A percentile compares a stretch with the other conserved stretches of the same genome.
Conservation (phyloP, 2,888 invertebrate genomes). For the Coecobrya sp. region DNA sequence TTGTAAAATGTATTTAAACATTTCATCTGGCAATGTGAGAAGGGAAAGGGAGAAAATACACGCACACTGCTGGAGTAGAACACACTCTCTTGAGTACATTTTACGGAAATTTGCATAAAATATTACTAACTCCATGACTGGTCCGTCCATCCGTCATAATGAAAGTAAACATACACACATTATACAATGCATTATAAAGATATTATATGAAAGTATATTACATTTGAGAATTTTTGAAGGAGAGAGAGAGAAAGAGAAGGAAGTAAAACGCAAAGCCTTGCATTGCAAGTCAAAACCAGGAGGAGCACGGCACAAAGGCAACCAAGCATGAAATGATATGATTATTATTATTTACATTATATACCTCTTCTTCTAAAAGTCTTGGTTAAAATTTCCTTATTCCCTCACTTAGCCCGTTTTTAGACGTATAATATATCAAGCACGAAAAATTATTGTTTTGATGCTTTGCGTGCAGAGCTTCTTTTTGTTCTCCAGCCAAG, state of each 20-base stretch:
- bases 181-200: no score
- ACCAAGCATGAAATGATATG: slow-evolving; percentile 79
- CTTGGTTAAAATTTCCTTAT: slow-evolving; percentile 35
- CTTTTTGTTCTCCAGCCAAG: slow-evolving; percentile 69
- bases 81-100: slow-evolving; percentile 41
- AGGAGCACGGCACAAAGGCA: slow-evolving; percentile 63
- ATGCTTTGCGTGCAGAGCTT: slow-evolving; percentile 73
- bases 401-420: not conserved
- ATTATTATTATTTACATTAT: slow-evolving; percentile 64
- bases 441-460: slow-evolving; percentile 16
- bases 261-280: slow-evolving; percentile 27
- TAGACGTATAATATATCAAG: slow-evolving; percentile 7
- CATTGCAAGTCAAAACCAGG: slow-evolving; percentile 62
- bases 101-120: slow-evolving; percentile 72
- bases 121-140: slow-evolving; percentile 52
- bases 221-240: not conserved
- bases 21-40: not conserved
- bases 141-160: slow-evolving; percentile 47
- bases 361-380: not conserved
- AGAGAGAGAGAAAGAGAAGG: slow-evolving; percentile 25
- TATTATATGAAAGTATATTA: no score
- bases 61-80: not conserved
- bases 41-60: slow-evolving; percentile 36
- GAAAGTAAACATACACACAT: not conserved
- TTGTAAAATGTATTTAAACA: slow-evolving; percentile 18